Base-by-base conservation (phyloP, 2,888 invertebrate genomes). In the Spodoptera exigua region DNA sequence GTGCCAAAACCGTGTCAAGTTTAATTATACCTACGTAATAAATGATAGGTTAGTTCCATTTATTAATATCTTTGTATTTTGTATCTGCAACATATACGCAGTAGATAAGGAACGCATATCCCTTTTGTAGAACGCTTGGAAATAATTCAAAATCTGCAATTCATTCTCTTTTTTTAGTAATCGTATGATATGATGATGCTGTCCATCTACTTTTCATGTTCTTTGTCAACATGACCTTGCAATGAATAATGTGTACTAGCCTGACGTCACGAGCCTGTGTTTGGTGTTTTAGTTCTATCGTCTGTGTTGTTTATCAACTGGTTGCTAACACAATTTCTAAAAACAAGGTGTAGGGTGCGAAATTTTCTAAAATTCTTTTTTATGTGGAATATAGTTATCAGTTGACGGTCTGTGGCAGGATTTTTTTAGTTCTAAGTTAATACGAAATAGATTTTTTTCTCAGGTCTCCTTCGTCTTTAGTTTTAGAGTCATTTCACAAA, bases 41-140 rank as follows among this genome's bases (percentile, higher is more conserved):
- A 71, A 44, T 40, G 72, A 67, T 65, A 66, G 73, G 51, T 71
- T 71, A 71, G 58, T 41, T 57, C 46, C 21, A 45, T 62, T 47
- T 62, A 32, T 54, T 54, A 34, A 13, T 37, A 70, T 27, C 44
- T 44, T 36, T 48, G 44, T 57, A 34, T 32, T 44, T 36, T 48
- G 44, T 57, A 34, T 32, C 41, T 57, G 21, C 40, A 39, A 46
- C 14, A 52, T 34, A 47, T 71, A 51, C 67, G 72, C 72, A 66
- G 17, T 41, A 48, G n/a, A 59, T 40, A 14, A 44, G 3, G 36
- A 21, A 44, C 66, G 58, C 40, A 52, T 27, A 11, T 56, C 34
- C 35, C 37, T 37, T 36, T 43, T 51, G 27, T 41, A 41, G 21
- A 13, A 13, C 45, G 41, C 16, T 56, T 70, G 14, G 16, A 51